Base-by-base conservation (phyloP, 2,113 vertebrate species). In the Eptesicus fuscus region DNA sequence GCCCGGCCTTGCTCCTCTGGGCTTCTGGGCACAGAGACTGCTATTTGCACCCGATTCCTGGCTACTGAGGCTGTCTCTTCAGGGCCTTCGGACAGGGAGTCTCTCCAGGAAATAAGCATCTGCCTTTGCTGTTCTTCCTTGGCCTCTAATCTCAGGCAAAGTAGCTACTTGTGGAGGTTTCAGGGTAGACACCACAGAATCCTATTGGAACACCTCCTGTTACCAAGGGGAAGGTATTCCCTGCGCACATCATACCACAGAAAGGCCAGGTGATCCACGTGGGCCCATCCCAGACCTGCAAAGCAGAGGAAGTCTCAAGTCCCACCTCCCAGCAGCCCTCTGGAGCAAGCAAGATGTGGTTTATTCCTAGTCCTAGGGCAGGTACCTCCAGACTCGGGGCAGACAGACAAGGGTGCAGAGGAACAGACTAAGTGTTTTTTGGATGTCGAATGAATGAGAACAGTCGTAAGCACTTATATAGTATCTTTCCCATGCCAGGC, bases 401-500 rank as follows among this genome's bases (percentile, higher is more conserved):
- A 11, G 9, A 49, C 25, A 47, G 65, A 25, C 23, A 35, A 37
- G 35, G 6, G 2, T n/a, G 28, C 63, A 30, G 30, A 73, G 3
- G 4, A 23, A 32, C 35, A 35, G 51, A 51, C 17, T 65, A 44
- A 78, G 71, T 2, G 2, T 11, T 32, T 28, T 44, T 23, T 30
- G 25, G 17, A 13, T 77, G 44, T 47, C 14, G 0, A 61, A 40
- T 65, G 51, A 87, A 44, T 12, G n/a, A 76, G 32, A 83, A 67
- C 1, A 2, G 16, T 25, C 0, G 0, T 61, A 22, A 4, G 30
- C 56, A 80, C 25, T 17, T 87, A 42, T 1, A 9, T 1, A 35
- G 40, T 10, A 7, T 77, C 86, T 73, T 18, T 22, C 40, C 44
- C 61, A 8, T 1, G 28, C 76, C 6, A 5, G 69, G 25, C 28